These are phyloP conservation scores for Sardina pilchardus DNA, from an alignment of 2,113 vertebrate species.

Conservation along the genomic window DNA sequence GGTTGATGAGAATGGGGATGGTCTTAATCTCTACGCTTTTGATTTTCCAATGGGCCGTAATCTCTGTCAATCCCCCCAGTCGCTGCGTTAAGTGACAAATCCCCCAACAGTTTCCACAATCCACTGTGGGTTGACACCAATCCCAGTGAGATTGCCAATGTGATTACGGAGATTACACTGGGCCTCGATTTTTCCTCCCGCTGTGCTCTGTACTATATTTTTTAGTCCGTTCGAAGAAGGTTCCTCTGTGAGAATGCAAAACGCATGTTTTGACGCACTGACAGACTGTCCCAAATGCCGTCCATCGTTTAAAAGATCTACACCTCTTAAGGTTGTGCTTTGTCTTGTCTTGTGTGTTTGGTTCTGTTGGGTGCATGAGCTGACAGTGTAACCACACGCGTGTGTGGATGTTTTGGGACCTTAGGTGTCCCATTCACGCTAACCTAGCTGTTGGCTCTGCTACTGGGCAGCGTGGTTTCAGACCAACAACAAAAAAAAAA, in stretches of 20 bases:
- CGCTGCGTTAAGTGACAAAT: not conserved
- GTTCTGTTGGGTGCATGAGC: not conserved
- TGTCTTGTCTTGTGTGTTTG: not conserved
- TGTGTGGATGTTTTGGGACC: not conserved
- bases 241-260: not conserved
- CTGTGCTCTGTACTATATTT: conserved; percentile 8
- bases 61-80: conserved; percentile 15
- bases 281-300: not conserved
- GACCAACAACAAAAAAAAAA: not conserved
- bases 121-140: conserved; percentile 24
- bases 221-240: not conserved
- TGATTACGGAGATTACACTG: conserved; percentile 25
- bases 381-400: not conserved
- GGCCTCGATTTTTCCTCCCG: not conserved
- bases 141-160: conserved; percentile 1
- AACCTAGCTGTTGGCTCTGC: not conserved
- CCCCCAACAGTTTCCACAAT: conserved; percentile 14
- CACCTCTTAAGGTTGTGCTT: not conserved
- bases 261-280: not conserved
- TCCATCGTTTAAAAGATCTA: not conserved
- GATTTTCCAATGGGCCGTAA: conserved; percentile 16
- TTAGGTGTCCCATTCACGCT: not conserved
- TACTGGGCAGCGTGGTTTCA: not conserved
- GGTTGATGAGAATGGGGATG: not conserved
- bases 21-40: conserved; percentile 22